These are phyloP conservation scores for Drosophila hamatofila DNA, from an alignment of 2,888 invertebrate species.

Conservation along the genomic window DNA sequence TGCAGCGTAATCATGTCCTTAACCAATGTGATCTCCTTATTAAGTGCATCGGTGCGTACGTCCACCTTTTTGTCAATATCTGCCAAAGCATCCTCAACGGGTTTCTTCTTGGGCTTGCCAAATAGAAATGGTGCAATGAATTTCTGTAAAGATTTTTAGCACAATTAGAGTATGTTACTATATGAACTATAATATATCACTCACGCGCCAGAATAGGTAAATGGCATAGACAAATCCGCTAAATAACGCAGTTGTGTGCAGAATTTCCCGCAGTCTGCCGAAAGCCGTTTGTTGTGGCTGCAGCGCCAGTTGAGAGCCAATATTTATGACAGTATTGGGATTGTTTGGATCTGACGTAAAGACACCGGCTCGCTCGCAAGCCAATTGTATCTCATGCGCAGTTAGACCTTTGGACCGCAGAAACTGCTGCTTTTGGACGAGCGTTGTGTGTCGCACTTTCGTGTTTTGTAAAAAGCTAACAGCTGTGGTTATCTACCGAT, in stretches of 20 bases:
- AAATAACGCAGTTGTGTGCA: slow-evolving; percentile 90
- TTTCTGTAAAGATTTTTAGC: slow-evolving; percentile 85
- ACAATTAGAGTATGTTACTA: background rate
- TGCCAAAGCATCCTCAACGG: slow-evolving; percentile 88
- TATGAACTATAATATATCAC: background rate
- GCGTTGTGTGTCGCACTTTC: slow-evolving; percentile 91
- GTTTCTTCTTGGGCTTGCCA: slow-evolving; percentile 88
- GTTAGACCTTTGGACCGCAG: slow-evolving; percentile 91
- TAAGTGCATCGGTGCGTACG: slow-evolving; percentile 87
- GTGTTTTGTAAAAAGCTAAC: slow-evolving; percentile 94
- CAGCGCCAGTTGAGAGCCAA: slow-evolving; percentile 78
- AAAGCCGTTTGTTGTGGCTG: slow-evolving; percentile 84
- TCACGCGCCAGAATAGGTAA: slow-evolving; percentile 93
- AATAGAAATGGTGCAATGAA: slow-evolving; percentile 89
- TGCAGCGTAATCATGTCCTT: slow-evolving; percentile 88
- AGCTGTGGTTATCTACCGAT: slow-evolving; percentile 91
- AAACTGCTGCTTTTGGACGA: slow-evolving; percentile 92
- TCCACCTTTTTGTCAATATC: slow-evolving; percentile 90
- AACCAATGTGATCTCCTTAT: slow-evolving; percentile 88
- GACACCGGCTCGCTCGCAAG: slow-evolving; percentile 89
- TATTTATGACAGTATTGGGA: slow-evolving; percentile 82
- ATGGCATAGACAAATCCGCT: slow-evolving; percentile 92
- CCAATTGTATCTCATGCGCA: slow-evolving; percentile 90
- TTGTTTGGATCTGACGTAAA: slow-evolving; percentile 83
- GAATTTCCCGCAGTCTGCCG: slow-evolving; percentile 88